Evolutionary conservation across 37 sponge, comb jelly and placozoan genomes (phyloP), one percentile per base, ranked within the genome.

Genomic region (Tethya wilhelma): DNA sequence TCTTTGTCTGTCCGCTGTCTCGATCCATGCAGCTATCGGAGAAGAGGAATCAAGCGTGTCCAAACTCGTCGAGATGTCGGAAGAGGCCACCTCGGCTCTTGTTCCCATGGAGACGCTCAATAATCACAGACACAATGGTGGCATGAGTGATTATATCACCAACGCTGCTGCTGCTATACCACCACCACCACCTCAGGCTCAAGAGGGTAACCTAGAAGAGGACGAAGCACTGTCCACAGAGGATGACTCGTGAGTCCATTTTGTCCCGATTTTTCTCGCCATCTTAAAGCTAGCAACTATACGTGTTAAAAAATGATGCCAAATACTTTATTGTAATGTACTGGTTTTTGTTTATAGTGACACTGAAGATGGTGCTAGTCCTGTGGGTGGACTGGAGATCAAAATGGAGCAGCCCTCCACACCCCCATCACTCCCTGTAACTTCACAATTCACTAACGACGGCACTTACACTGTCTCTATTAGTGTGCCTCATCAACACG

Each of bases 381-480:
- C 45, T 41, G 36, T 42, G 25, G 44, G 23, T 4, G 67, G 22
- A 20, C 49, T 78, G 33, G 45, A 49, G 37, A 37, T 75, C 42
- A 75, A 75, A 59, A n/a, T 12, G 25, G 79, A 78, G 67, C 17
- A 14, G 12, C 39, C 40, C 38, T 59, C 62, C 39, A 40, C 62
- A 45, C 71, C 71, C 28, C 5, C 29, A 30, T 7, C 29, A 4
- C 38, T 38, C 12, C 4, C 37, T 19, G 39, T 17, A 36, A 20
- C 38, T 36, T 4, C 67, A n/a, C 63, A 28, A 9, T 9, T 58
- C 17, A 58, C 17, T 14, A 19, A 60, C 64, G 60, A 26, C 56
- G 1, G 29, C 30, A 40, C 77, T 36, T 76, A 76, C 44, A 76
- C 77, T 22, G 56, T 76, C 33, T 76, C 77, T 34, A 76, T 76